Base-by-base conservation (phyloP, 2,888 invertebrate genomes). In the Leucoptera coffeella region DNA sequence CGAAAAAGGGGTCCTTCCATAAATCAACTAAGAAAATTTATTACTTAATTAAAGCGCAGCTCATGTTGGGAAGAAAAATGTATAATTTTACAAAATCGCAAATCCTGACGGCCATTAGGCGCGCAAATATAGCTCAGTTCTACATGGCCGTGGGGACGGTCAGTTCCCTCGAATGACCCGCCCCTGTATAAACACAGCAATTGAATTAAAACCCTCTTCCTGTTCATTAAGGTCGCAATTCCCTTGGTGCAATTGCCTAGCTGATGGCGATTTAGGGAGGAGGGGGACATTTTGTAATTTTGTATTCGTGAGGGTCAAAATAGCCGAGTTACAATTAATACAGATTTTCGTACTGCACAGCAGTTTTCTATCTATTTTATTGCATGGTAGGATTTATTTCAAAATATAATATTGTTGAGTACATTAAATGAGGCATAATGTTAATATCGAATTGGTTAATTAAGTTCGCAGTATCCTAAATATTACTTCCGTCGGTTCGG, bases 91-190 rank as follows among this genome's bases (percentile, higher is more conserved):
- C 17, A n/a, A 22, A 4, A 7, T 10, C 14, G 4, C 29, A 23
- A 26, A 20, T 28, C 23, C 30, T 34, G 44, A 41, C 49, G 39
- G 54, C 54, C 50, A 56, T 56, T n/a, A n/a, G n/a, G n/a, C n/a
- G 43, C 50, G 57, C 57, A 47, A 60, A 58, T 55, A 56, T 53
- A 47, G n/a, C n/a, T n/a, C n/a, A n/a, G n/a, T n/a, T n/a, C n/a
- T n/a, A n/a, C n/a, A n/a, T n/a, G n/a, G n/a, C n/a, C n/a, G n/a
- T n/a, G n/a, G n/a, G n/a, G 55, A 47, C 53, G 67, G 69, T 65
- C 69, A 65, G 59, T 57, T 39, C 43, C 48, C 47, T 39, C 23
- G 8, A 34, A 39, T 38, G 48, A 42, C 48, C 51, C 50, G 51
- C 47, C 47, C 41, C 37, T 27, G 15, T 27, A 12, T 20, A 13